Evolutionary conservation across 1,140 invertebrate species (phyloP), one percentile per base, ranked within the genome.

Genomic region (Drosophila melanogaster): DNA sequence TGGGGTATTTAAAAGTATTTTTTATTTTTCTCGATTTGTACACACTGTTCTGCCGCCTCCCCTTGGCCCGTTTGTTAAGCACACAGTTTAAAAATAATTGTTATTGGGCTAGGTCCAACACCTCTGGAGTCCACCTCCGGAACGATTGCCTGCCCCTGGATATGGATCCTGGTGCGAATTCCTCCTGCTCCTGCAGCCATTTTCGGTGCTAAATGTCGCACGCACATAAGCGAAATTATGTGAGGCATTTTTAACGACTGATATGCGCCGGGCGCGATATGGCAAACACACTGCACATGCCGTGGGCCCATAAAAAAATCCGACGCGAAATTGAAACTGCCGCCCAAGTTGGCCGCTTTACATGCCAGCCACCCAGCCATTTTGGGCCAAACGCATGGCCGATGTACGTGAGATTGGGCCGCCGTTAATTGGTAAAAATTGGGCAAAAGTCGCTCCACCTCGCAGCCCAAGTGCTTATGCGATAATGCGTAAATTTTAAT

Each of bases 401-500:
- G 84, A 89, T 89, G 84, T 89, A 89, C 84, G 84, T 89, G 84
- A 89, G 84, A 89, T 89, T 89, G 79, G 65, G 77, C 35, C 30
- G 59, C 79, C 69, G 84, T 89, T 89, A 89, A 89, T 89, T 89
- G 84, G 79, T 75, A 89, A 89, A 89, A 89, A 89, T 89, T 89
- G 84, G 76, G 76, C 79, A 67, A 64, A 69, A 65, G 53, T 51
- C 66, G 50, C 38, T 38, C 40, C 73, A 57, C 62, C 74, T 41
- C 46, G 15, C 33, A n/a, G 49, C 17, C 11, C 15, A 73, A 89
- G 84, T 83, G 77, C 87, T 89, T 84, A 77, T 80, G 79, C 79
- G 71, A 89, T 79, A 89, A 89, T 74, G 79, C 85, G 85, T 84
- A 89, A 89, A 89, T 89, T 87, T 86, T 86, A 87, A 86, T 86